A percentile compares a stretch with the other conserved stretches of the same genome.
phyloP scores from a whole-genome alignment of 1,140 invertebrate species.

The Brachionus paranguensis region DNA sequence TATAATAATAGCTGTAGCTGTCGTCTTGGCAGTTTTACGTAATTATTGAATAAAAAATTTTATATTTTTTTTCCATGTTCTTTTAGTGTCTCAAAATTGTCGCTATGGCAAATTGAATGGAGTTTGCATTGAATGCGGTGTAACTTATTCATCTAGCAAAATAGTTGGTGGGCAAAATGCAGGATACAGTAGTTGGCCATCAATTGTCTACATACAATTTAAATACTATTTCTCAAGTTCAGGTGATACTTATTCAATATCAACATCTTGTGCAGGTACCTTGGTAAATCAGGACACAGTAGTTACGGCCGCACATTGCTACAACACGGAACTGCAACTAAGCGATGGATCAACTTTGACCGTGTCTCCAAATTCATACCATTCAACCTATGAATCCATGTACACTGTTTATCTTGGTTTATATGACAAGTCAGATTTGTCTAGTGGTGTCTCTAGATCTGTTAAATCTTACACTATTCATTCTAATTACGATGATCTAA shows the following conservation, averaged over 20 bases:
- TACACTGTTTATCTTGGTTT: constrained; percentile 30
- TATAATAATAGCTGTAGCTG: not conserved
- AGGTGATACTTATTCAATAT: not conserved
- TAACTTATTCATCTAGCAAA: not conserved
- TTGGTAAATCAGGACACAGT: constrained; percentile 67
- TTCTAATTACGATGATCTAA: not conserved
- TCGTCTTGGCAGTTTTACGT: not conserved
- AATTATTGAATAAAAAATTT: not conserved
- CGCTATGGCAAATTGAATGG: not conserved
- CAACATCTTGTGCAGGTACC: constrained; percentile 64
- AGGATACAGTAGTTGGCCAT: not conserved
- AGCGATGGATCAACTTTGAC: not conserved
- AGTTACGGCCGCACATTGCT: constrained; percentile 69
- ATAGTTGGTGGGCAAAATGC: constrained; percentile 33
- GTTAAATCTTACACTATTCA: not conserved
- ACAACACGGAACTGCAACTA: not conserved
- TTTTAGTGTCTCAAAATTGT: not conserved
- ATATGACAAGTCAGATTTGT: not conserved
- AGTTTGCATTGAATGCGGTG: constrained; percentile 15
- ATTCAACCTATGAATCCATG: constrained; percentile 27
- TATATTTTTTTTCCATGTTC: not conserved
- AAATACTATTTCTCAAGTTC: not conserved
- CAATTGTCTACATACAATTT: not conserved
- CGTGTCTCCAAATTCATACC: not conserved
- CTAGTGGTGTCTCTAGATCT: not conserved